Conservation (phyloP, 2,888 invertebrate genomes). For the Morinoia aosen region DNA sequence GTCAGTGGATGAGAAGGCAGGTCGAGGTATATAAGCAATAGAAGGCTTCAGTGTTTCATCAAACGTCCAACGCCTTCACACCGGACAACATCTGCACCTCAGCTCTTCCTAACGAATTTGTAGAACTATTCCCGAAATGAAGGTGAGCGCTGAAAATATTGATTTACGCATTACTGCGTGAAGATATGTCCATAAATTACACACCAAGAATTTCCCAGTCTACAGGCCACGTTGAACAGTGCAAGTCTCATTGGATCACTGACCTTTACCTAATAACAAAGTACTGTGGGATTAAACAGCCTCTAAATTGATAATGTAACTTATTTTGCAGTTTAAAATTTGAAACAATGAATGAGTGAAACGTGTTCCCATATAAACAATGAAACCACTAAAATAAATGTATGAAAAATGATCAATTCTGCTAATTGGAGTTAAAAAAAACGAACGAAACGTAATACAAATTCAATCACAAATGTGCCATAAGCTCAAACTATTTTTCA, state of each 20-base stretch:
- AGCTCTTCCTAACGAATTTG: not conserved
- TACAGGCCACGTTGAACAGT: not conserved
- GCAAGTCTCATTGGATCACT: not conserved
- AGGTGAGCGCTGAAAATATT: not conserved
- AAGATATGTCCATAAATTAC: not conserved
- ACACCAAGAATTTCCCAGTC: not conserved
- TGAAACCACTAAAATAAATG: no score
- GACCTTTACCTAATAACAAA: not conserved
- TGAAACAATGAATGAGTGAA: no score
- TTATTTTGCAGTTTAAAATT: no score
- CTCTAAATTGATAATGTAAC: no score
- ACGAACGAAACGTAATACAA: no score
- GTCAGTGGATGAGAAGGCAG: not conserved
- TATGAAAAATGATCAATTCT: no score
- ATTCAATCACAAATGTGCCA: no score
- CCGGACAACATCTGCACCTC: not conserved
- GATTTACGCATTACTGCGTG: not conserved
- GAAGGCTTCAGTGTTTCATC: not conserved
- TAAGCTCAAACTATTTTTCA: no score
- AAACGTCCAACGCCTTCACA: not conserved
- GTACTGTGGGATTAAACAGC: no score
- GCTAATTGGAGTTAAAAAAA: no score
- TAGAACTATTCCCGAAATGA: not conserved
- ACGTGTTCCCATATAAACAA: no score
- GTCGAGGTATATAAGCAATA: constrained; percentile 5